These are phyloP conservation scores for Apaloderma vittatum DNA, from an alignment of 2,113 vertebrate genomes.

Conservation along the genomic window DNA sequence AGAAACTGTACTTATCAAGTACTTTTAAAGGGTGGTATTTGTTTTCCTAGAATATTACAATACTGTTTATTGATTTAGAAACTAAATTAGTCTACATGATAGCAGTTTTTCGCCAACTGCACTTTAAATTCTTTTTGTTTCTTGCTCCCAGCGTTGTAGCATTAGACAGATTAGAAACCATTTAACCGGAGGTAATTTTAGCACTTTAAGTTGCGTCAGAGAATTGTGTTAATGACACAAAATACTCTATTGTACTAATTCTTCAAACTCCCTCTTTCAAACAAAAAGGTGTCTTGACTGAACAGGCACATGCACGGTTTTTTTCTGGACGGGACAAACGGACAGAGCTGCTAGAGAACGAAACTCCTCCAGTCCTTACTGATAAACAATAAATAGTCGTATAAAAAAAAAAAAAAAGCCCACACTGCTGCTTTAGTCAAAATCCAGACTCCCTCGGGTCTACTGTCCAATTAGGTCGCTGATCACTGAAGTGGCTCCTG, in stretches of 20 bases:
- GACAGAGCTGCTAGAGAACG: constrained; percentile 61
- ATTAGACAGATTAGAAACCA: constrained; percentile 73
- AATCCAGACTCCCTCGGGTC: constrained; percentile 46
- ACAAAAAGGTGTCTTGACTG: constrained; percentile 77
- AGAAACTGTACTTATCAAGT: constrained; percentile 80
- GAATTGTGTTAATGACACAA: constrained; percentile 71
- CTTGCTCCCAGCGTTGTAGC: constrained; percentile 65
- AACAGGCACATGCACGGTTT: constrained; percentile 82
- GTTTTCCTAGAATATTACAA: constrained; percentile 76
- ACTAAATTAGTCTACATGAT: constrained; percentile 74
- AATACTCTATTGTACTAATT: constrained; percentile 66
- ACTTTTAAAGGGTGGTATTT: constrained; percentile 73
- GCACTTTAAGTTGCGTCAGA: constrained; percentile 70
- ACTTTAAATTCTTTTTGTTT: constrained; percentile 65
- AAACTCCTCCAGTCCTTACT: constrained; percentile 71
- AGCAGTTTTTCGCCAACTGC: constrained; percentile 71
- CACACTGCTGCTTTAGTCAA: constrained; percentile 53
- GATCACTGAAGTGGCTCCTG: constrained; percentile 13
- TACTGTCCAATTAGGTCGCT: constrained; percentile 5
- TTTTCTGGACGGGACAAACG: constrained; percentile 66
- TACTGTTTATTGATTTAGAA: constrained; percentile 75
- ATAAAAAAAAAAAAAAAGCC: constrained; percentile 49
- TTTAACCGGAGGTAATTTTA: constrained; percentile 76
- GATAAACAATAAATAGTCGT: constrained; percentile 84
- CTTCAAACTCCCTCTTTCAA: constrained; percentile 74